Percentiles rank a stretch among this genome's conserved stretches.
These are phyloP conservation scores for Choristoneura rosaceana DNA, from an alignment of 2,888 invertebrate species.

Conservation along the genomic window DNA sequence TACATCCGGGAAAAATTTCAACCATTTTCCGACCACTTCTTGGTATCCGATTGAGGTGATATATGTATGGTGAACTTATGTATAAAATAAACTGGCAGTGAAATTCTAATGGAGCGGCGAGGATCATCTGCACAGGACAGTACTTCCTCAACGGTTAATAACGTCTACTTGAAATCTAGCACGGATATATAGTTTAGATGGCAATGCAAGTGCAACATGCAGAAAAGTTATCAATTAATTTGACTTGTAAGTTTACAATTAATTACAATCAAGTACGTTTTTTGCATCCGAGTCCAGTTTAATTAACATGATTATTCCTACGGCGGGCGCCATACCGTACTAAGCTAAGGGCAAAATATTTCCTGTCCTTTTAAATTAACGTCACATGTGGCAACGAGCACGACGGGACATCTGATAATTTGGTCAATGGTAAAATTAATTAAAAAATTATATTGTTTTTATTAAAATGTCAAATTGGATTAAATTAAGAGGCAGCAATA, in stretches of 20 bases:
- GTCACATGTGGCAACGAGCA: conserved; percentile 18
- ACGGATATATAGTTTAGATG: no score
- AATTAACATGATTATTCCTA: conserved; percentile 13
- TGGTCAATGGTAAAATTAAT: not conserved
- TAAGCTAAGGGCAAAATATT: conserved; percentile 19
- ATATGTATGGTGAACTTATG: no score
- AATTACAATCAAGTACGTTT: conserved; percentile 12
- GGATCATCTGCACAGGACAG: no score
- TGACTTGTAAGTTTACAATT: not conserved
- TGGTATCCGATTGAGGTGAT: no score
- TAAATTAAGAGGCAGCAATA: not conserved
- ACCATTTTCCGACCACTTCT: no score
- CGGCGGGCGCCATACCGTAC: conserved; percentile 4
- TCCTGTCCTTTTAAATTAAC: conserved; percentile 19
- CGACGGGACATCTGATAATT: not conserved
- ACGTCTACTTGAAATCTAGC: no score
- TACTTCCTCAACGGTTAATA: no score
- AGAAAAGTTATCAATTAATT: not conserved
- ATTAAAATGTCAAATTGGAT: not conserved
- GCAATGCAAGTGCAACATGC: no score
- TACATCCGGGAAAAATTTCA: no score
- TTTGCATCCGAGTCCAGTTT: not conserved
- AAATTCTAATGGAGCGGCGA: no score
- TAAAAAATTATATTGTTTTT: not conserved
- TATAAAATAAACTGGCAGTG: no score